Conservation (phyloP, 1,140 invertebrate species). For the Aphis craccivora region DNA sequence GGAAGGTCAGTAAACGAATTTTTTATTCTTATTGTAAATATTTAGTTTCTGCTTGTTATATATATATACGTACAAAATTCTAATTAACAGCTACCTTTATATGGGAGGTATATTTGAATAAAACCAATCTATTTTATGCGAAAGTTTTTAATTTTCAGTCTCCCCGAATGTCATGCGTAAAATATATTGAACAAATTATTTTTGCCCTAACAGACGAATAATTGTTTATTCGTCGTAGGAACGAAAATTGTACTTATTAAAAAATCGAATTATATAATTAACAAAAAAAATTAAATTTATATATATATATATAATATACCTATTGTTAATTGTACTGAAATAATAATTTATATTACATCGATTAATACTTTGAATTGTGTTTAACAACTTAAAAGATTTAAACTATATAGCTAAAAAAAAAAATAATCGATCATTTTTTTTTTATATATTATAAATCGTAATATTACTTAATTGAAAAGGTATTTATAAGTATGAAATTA, state of each 20-base stretch:
- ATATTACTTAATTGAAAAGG: too few relatives aligned
- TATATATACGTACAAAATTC: too few relatives aligned
- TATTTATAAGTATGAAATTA: too few relatives aligned
- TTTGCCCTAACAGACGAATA: not conserved
- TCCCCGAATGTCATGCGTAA: not conserved
- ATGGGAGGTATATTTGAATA: not conserved
- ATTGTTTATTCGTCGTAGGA: not conserved
- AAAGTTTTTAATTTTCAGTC: not conserved
- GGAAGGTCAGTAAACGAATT: constrained; percentile 34
- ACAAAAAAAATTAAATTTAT: too few relatives aligned
- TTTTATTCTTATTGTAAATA: not conserved
- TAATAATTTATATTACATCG: not conserved
- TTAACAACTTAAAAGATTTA: too few relatives aligned
- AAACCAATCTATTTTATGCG: not conserved
- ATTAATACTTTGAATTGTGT: not conserved
- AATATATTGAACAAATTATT: not conserved
- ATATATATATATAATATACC: too few relatives aligned
- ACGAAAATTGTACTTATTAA: not conserved
- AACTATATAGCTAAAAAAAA: not conserved
- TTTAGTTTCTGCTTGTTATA: not conserved
- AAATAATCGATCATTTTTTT: not conserved
- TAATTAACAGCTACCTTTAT: not conserved
- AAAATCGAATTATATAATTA: not conserved
- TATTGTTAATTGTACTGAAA: too few relatives aligned
- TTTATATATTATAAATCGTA: too few relatives aligned